phyloP scores from a whole-genome alignment of 2,888 invertebrate genomes.

The Bhutanitis thaidina region DNA sequence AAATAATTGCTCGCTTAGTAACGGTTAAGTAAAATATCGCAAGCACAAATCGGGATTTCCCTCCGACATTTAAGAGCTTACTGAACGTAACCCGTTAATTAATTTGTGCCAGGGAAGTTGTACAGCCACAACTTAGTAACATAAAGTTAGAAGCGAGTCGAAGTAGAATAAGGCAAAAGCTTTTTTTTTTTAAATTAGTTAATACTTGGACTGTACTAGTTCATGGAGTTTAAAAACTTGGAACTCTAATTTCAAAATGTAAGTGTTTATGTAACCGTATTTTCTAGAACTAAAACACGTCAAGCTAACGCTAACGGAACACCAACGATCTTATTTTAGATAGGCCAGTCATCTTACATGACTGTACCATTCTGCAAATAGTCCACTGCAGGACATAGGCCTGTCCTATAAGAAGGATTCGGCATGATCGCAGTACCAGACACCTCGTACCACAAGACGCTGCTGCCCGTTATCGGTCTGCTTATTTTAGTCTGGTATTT shows the following conservation, averaged over 20 bases:
- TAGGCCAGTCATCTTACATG: too few species aligned
- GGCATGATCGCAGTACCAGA: too few species aligned
- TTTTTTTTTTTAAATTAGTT: constrained; percentile 5
- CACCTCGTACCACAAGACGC: too few species aligned
- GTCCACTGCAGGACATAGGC: too few species aligned
- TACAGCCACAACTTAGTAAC: constrained; percentile 11
- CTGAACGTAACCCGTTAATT: constrained; percentile 14
- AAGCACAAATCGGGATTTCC: neutral
- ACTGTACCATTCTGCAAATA: too few species aligned
- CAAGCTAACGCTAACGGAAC: too few species aligned
- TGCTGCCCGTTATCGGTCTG: too few species aligned
- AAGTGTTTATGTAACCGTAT: too few species aligned
- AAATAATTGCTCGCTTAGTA: neutral
- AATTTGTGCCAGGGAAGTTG: constrained; percentile 6
- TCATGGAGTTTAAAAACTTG: neutral
- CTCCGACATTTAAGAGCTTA: neutral
- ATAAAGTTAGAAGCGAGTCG: constrained; percentile 5
- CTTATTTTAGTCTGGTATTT: too few species aligned
- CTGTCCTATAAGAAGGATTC: too few species aligned
- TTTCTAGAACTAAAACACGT: too few species aligned
- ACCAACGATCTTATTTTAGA: too few species aligned
- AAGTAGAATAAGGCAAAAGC: neutral
- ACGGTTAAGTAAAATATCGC: neutral
- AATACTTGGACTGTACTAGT: neutral
- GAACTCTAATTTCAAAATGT: neutral